Evolutionary conservation across 1,140 invertebrate species (phyloP).

Genomic region (Apocrypta bakeri): DNA sequence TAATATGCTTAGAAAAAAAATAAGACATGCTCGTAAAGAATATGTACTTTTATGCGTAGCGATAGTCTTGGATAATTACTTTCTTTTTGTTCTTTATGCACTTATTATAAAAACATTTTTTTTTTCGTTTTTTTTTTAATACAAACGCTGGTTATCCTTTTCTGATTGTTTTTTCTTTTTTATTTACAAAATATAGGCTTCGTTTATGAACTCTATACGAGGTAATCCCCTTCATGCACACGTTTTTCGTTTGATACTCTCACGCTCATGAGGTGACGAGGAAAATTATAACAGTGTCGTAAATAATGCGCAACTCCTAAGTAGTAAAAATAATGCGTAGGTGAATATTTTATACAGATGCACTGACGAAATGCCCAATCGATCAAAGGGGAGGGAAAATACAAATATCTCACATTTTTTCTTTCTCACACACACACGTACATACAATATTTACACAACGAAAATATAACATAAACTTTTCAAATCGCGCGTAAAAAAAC

Average conservation of each 20-base stretch:
- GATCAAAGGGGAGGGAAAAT: conserved; percentile 31
- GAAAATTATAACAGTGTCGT: neutral
- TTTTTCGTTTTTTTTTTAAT: conserved; percentile 35
- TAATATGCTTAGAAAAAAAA: conserved; percentile 24
- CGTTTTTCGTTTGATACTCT: neutral
- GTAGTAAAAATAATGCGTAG: conserved; percentile 38
- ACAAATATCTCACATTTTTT: conserved; percentile 15
- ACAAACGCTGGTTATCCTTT: no score
- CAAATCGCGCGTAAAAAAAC: conserved; percentile 52
- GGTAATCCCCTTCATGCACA: conserved; percentile 12
- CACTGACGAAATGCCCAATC: conserved; percentile 53
- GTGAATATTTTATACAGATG: conserved; percentile 54
- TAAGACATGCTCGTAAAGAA: conserved; percentile 1
- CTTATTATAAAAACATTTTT: conserved; percentile 42
- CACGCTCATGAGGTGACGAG: conserved; percentile 21
- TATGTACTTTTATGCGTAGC: neutral
- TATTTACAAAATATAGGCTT: conserved; percentile 33
- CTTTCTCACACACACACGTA: conserved; percentile 5
- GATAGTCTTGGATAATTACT: no score
- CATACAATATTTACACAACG: conserved; percentile 47
- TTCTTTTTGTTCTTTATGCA: neutral
- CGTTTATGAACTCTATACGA: neutral
- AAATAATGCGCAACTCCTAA: conserved; percentile 33
- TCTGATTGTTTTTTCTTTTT: conserved; percentile 27
- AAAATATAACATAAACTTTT: conserved; percentile 62